phyloP scores from a whole-genome alignment of 2,888 invertebrate species.

The Platycnemis pennipes region DNA sequence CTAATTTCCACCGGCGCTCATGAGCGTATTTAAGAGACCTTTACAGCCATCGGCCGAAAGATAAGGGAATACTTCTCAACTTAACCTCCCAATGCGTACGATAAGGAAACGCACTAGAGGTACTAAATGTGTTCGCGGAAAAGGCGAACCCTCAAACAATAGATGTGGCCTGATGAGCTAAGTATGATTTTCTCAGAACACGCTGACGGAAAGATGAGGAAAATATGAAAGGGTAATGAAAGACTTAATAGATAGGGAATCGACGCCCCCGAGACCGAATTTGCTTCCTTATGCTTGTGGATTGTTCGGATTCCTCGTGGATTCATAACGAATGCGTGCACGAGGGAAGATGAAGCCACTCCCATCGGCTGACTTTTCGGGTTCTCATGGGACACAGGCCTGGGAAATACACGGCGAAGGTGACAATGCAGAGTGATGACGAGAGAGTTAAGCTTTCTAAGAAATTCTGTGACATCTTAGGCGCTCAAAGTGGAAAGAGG shows the following conservation, averaged over 20 bases:
- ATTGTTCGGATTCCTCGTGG: neutral
- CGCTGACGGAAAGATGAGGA: neutral
- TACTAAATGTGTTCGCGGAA: neutral
- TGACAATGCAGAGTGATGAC: neutral
- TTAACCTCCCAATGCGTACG: neutral
- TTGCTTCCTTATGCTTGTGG: neutral
- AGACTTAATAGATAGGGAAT: neutral
- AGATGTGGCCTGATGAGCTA: neutral
- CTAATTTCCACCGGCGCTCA: neutral
- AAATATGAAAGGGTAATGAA: neutral
- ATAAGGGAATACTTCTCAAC: neutral
- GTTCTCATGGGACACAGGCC: neutral
- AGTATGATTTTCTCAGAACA: neutral
- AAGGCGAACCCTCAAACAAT: slow-evolving; percentile 1
- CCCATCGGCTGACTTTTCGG: neutral
- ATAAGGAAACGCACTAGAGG: neutral
- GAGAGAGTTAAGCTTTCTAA: neutral
- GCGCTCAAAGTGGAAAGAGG: neutral
- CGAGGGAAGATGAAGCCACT: neutral
- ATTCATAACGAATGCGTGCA: neutral
- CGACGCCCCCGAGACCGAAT: neutral
- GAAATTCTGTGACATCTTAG: neutral
- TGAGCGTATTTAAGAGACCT: neutral
- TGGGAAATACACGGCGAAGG: neutral
- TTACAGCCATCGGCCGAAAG: neutral